A percentile compares a stretch with the other conserved stretches of the same genome.
These are phyloP conservation scores for Anolis carolinensis DNA, from an alignment of 2,113 vertebrate species.

Conservation along the genomic window DNA sequence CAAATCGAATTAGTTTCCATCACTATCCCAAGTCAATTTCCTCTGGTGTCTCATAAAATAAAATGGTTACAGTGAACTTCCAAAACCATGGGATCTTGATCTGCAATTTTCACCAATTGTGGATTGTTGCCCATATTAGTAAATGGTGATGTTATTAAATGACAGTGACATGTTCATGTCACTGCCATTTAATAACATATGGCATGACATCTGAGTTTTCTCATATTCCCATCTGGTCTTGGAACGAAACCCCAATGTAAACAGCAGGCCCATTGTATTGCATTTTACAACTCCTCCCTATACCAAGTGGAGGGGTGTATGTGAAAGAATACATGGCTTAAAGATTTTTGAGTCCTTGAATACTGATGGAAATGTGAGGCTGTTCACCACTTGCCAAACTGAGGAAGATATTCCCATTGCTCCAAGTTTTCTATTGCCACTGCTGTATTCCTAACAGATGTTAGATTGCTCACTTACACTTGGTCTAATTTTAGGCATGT, in stretches of 20 bases:
- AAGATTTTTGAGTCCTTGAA: neutral
- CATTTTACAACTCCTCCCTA: neutral
- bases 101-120: too few relatives aligned
- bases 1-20: rapidly evolving
- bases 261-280: neutral
- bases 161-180: too few relatives aligned
- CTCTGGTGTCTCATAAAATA: too few relatives aligned
- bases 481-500: neutral
- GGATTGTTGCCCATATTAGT: too few relatives aligned
- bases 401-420: neutral
- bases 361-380: neutral
- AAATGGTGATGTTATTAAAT: too few relatives aligned
- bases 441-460: neutral
- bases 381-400: neutral
- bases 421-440: neutral
- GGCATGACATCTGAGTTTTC: too few relatives aligned
- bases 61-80: too few relatives aligned
- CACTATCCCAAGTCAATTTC: neutral
- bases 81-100: too few relatives aligned
- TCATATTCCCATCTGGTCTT: too few relatives aligned
- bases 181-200: too few relatives aligned
- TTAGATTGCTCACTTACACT: neutral
- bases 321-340: neutral
- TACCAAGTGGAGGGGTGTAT: neutral
- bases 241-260: neutral